phyloP scores from a whole-genome alignment of 2,113 vertebrate species.

The Onychorhynchus coronatus region DNA sequence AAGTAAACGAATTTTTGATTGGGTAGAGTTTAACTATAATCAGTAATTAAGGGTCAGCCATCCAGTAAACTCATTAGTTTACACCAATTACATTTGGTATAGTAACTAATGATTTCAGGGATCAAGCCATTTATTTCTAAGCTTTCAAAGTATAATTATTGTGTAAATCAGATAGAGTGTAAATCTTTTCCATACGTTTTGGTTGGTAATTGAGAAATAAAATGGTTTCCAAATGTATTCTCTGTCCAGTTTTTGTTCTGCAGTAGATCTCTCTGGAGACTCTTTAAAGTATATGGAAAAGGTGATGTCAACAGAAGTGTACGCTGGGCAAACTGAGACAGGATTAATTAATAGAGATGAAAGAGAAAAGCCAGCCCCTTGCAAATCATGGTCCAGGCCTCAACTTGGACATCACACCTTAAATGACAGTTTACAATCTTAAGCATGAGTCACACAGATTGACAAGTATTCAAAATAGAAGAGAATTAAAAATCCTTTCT shows the following conservation, averaged over 20 bases:
- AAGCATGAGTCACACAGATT: slow-evolving; percentile 56
- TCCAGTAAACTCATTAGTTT: slow-evolving; percentile 82
- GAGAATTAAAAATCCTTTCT: slow-evolving; percentile 62
- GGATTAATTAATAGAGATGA: slow-evolving; percentile 86
- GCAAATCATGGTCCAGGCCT: slow-evolving; percentile 63
- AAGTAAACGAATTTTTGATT: slow-evolving; percentile 78
- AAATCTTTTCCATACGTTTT: slow-evolving; percentile 87
- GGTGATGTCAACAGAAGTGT: slow-evolving; percentile 83
- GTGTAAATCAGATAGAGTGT: slow-evolving; percentile 81
- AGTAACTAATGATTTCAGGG: slow-evolving; percentile 81
- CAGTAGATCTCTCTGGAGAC: slow-evolving; percentile 76
- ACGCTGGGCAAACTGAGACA: slow-evolving; percentile 75
- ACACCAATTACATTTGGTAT: slow-evolving; percentile 83
- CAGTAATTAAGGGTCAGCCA: slow-evolving; percentile 83
- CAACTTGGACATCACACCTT: slow-evolving; percentile 67
- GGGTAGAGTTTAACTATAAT: slow-evolving; percentile 79
- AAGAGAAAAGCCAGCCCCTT: slow-evolving; percentile 77
- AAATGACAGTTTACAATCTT: slow-evolving; percentile 57
- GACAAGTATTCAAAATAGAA: slow-evolving; percentile 65
- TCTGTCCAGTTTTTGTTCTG: slow-evolving; percentile 80
- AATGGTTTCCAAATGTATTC: slow-evolving; percentile 88
- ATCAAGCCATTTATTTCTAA: slow-evolving; percentile 81
- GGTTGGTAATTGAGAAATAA: slow-evolving; percentile 86
- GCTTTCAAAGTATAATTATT: slow-evolving; percentile 85
- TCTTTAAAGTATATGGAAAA: slow-evolving; percentile 85